phyloP scores from a whole-genome alignment of 2,888 invertebrate species.

The Clivina fossor region DNA sequence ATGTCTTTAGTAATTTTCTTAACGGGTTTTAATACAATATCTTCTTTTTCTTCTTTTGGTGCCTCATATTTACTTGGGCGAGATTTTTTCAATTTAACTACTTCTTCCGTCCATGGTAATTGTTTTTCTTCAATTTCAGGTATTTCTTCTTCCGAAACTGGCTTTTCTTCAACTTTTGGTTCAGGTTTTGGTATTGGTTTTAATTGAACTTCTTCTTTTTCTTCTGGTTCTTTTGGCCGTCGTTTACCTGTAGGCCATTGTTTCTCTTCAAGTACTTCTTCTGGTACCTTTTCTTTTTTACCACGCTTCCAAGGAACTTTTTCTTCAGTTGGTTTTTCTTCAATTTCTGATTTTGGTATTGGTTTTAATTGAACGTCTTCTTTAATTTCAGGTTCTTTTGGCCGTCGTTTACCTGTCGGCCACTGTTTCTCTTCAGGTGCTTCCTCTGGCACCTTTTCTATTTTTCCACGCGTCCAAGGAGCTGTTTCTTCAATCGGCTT shows the following conservation, averaged over 20 bases:
- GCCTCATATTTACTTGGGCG: constrained; percentile 39
- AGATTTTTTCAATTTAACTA: constrained; percentile 38
- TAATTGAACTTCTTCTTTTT: constrained; percentile 42
- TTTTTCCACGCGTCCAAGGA: constrained; percentile 37
- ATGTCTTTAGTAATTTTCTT: constrained; percentile 44
- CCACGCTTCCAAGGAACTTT: constrained; percentile 46
- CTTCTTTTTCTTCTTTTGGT: constrained; percentile 43
- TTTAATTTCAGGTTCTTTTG: constrained; percentile 44
- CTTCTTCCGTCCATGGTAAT: constrained; percentile 57
- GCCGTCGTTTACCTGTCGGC: constrained; percentile 50
- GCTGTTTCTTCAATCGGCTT: constrained; percentile 44
- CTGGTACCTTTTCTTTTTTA: constrained; percentile 47
- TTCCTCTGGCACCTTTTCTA: constrained; percentile 43
- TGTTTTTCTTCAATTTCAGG: constrained; percentile 38
- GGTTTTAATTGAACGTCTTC: constrained; percentile 50
- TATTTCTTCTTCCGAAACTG: constrained; percentile 36
- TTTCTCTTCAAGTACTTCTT: constrained; percentile 49
- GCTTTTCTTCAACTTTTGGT: constrained; percentile 44
- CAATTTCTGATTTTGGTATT: constrained; percentile 44
- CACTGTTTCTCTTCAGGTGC: constrained; percentile 49
- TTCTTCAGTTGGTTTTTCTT: constrained; percentile 47
- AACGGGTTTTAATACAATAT: constrained; percentile 44
- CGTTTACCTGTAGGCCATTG: constrained; percentile 46
- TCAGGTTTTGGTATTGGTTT: constrained; percentile 45
- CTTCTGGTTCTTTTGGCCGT: constrained; percentile 44